Evolutionary conservation across 1,140 invertebrate species (phyloP), one percentile per base, ranked within the genome.

Genomic region (Marisa cornuarietis): DNA sequence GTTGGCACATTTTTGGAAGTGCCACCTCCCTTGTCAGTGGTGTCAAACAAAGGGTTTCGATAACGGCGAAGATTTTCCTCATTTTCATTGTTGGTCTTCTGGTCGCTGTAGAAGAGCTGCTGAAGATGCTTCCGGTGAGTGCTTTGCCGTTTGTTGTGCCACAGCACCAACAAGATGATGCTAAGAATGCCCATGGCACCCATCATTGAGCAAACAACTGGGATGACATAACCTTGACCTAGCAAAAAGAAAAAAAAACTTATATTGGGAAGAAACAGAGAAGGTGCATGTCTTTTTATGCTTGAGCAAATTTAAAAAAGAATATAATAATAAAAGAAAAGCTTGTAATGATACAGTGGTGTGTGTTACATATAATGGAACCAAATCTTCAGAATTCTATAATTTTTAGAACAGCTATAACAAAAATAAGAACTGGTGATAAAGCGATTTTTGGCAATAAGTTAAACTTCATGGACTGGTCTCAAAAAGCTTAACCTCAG

Each of bases 81-180:
- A 87, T 97, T 96, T 89, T 96, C 96, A 88, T 96, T 95, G 66
- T 96, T 91, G 86, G 96, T 96, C 52, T 83, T 84, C 73, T 85
- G 83, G 52, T 85, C 83, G 65, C 52, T 78, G 72, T 75, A 75
- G 31, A 81, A 76, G 51, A 77, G 78, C 49, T 83, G 74, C 13
- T 80, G 69, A 18, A 78, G 79, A n/a, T 80, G 79, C 49, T 71
- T 31, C 16, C 83, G 72, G 51, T 81, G 66, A 9, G 58, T 79
- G 69, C 76, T 79, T 65, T 82, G 78, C 10, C 85, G 84, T 16
- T 81, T 73, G 54, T 83, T 77, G 72, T 87, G 86, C 82, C 85
- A 86, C 20, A 85, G 80, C 93, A 93, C 83, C 90, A 63, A 71
- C 63, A 7, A 84, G 84, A n/a, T 91, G 77, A 20, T 91, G 75